phyloP scores from a whole-genome alignment of 2,888 invertebrate genomes.

The Griposia aprilina region DNA sequence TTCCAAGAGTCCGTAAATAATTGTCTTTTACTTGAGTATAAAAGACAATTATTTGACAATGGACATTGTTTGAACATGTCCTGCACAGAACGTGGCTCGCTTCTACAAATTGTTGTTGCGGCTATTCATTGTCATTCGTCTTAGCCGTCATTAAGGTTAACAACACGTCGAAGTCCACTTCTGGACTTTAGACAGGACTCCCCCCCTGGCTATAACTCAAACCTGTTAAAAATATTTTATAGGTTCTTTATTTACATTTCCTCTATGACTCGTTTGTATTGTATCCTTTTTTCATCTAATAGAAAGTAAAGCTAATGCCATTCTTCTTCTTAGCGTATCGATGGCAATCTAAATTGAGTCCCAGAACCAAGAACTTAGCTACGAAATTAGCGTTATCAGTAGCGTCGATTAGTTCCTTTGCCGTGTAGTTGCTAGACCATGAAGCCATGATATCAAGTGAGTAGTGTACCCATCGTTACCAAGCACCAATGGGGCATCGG shows the following conservation, averaged over 20 bases:
- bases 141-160: constrained; percentile 48
- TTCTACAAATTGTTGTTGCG: constrained; percentile 44
- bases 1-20: constrained; percentile 18
- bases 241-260: constrained; percentile 17
- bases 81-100: neutral
- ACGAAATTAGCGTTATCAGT: neutral
- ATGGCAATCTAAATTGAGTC: constrained; percentile 14
- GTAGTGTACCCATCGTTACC: neutral
- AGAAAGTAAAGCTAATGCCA: neutral
- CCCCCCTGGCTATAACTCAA: constrained; percentile 34
- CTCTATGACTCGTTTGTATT: neutral
- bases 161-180: constrained; percentile 34
- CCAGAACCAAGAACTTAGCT: neutral
- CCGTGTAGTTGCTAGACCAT: neutral
- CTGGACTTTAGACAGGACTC: constrained; percentile 46
- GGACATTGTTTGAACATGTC: constrained; percentile 6
- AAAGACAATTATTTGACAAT: no score
- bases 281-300: neutral
- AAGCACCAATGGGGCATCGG: neutral
- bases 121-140: constrained; percentile 51
- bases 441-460: neutral
- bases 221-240: constrained; percentile 30
- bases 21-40: constrained; percentile 16
- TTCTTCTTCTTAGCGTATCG: neutral
- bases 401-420: neutral